Evolutionary conservation across 2,113 vertebrate genomes (phyloP), one percentile per base, ranked within the genome.

Genomic region (Seriola quinqueradiata): DNA sequence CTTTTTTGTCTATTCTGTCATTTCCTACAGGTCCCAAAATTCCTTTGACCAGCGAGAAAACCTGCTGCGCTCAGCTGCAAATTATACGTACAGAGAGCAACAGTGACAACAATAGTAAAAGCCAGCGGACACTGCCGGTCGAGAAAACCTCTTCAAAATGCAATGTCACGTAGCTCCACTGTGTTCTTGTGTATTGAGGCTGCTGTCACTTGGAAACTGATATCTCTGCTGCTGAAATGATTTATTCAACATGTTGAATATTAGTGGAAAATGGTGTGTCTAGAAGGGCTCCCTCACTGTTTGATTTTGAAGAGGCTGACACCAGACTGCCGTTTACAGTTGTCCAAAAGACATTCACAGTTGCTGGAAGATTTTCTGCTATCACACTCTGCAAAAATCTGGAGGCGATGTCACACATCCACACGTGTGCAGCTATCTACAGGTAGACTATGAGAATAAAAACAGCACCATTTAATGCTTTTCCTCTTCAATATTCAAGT

Each of bases 171-270:
- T 23, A 19, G 74, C 65, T 28, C 19, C 48, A 4, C 28, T 72
- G 44, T 50, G 61, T 69, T 71, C n/a, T 11, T n/a, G n/a, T 54
- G 32, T 19, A 23, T 61, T 32, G 44, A 46, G n/a, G 14, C 5
- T 3, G 73, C 55, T 74, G 70, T 75, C 78, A 68, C n/a, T n/a
- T 17, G 32, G 58, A 68, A 77, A 75, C n/a, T 6, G 77, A 67
- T 59, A 65, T 77, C 67, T 48, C 44, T 38, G 54, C 57, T n/a
- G 19, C 71, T 42, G n/a, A 36, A 32, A 9, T 42, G 54, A 75
- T 78, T 81, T 70, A 48, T 78, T 83, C 57, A 79, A 59, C 46
- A 4, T 0, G 17, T 44, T 50, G 40, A 64, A 64, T 59, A 61
- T 58, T 55, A 38, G 58, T 8, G 28, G 19, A 72, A 75, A 75